Conservation (phyloP, 2,113 vertebrate species). For the Patagioenas fasciata region DNA sequence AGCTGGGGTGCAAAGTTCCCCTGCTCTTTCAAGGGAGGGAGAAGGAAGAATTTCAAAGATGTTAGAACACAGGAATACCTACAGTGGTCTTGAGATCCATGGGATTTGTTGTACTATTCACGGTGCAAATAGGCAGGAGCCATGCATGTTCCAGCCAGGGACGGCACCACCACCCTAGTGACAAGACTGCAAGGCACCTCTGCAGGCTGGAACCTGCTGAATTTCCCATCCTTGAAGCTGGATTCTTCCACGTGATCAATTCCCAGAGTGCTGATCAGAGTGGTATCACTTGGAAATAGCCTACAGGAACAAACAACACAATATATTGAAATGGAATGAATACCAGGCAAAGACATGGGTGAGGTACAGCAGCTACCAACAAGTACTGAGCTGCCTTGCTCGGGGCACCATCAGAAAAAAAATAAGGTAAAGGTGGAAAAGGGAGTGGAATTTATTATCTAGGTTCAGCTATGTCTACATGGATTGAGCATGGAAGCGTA, state of each 20-base stretch:
- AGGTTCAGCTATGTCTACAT: neutral
- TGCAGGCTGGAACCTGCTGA: neutral
- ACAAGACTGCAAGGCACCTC: neutral
- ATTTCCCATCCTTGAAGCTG: neutral
- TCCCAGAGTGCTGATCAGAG: neutral
- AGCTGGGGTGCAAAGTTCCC: neutral
- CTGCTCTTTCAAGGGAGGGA: neutral
- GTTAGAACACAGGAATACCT: neutral
- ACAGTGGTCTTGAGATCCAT: neutral
- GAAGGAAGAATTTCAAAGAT: neutral
- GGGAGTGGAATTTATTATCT: neutral
- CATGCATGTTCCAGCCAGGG: neutral
- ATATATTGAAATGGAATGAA: neutral
- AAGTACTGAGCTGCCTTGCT: constrained; percentile 7
- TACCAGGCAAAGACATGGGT: neutral
- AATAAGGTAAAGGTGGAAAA: neutral
- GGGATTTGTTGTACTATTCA: neutral
- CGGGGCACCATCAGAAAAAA: neutral
- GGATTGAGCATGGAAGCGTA: neutral
- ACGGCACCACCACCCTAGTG: neutral
- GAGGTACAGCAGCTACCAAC: neutral
- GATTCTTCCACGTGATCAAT: neutral
- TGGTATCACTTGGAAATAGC: neutral
- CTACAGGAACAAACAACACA: neutral
- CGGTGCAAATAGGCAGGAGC: neutral